Conservation (phyloP, 2,113 vertebrate species). For the Lampris incognitus region DNA sequence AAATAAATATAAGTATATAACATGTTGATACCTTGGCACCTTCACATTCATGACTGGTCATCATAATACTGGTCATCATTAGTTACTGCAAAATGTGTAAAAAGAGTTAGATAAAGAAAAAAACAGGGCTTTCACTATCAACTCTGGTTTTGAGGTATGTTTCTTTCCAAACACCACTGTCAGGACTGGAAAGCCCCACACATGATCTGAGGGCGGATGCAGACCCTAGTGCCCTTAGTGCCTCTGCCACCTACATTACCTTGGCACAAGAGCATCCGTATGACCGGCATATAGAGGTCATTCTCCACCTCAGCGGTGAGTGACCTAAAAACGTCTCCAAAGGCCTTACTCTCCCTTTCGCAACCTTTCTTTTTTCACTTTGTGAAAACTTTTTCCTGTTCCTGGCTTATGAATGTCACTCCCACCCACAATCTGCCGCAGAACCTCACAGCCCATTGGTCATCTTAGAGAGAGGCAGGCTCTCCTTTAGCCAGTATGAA, state of each 20-base stretch:
- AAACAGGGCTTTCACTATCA: background rate
- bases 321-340: background rate
- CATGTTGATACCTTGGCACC: too few relatives aligned
- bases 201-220: conserved; percentile 92
- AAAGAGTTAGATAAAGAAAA: too few relatives aligned
- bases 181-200: conserved; percentile 94
- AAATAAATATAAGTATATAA: too few relatives aligned
- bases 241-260: conserved; percentile 91
- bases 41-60: too few relatives aligned
- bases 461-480: conserved; percentile 88
- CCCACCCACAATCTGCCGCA: conserved; percentile 54
- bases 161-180: conserved; percentile 1
- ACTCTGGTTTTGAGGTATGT: background rate
- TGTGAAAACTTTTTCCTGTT: background rate
- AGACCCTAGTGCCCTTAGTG: conserved; percentile 91
- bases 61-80: background rate
- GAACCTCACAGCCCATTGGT: conserved; percentile 93
- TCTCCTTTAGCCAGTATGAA: conserved; percentile 89
- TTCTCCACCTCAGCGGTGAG: conserved; percentile 95
- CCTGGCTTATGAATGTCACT: background rate
- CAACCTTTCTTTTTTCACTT: background rate
- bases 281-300: conserved; percentile 91
- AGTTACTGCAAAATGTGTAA: background rate
- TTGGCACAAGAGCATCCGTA: conserved; percentile 91
- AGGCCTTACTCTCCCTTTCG: background rate